A percentile compares a stretch with the other conserved stretches of the same genome.
Conservation (phyloP, 1,140 invertebrate genomes). For the Rhysida immarginata region DNA sequence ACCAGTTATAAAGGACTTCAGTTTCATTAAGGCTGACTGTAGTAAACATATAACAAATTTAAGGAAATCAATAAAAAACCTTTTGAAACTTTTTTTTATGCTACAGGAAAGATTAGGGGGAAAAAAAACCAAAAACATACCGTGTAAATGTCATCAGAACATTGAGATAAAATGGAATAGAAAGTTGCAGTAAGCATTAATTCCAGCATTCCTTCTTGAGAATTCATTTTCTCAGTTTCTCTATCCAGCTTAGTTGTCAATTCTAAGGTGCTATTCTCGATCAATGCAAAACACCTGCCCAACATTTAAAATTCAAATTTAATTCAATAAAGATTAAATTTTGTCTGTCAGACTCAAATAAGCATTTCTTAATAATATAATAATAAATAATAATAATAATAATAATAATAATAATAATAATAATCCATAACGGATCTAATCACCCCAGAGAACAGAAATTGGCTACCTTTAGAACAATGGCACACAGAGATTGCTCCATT, state of each 20-base stretch:
- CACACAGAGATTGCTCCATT: too few relatives aligned
- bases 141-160: constrained; percentile 44
- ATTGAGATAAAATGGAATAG: constrained; percentile 44
- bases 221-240: constrained; percentile 41
- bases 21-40: constrained; percentile 51
- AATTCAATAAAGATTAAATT: too few relatives aligned
- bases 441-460: too few relatives aligned
- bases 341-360: too few relatives aligned
- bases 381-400: too few relatives aligned
- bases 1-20: constrained; percentile 51
- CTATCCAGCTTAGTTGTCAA: constrained; percentile 37
- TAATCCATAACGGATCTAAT: too few relatives aligned
- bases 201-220: constrained; percentile 53
- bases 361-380: too few relatives aligned
- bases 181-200: constrained; percentile 49
- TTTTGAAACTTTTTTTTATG: not conserved
- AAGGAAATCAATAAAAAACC: not conserved
- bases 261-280: constrained; percentile 55
- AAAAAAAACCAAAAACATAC: constrained; percentile 16
- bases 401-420: too few relatives aligned
- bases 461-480: too few relatives aligned
- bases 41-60: constrained; percentile 27
- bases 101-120: not conserved
- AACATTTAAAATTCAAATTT: not conserved
- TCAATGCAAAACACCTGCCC: constrained; percentile 43